Conservation (phyloP, 30 jellyfish, hydroid and myxozoan species). For the Sanderia malayensis region DNA sequence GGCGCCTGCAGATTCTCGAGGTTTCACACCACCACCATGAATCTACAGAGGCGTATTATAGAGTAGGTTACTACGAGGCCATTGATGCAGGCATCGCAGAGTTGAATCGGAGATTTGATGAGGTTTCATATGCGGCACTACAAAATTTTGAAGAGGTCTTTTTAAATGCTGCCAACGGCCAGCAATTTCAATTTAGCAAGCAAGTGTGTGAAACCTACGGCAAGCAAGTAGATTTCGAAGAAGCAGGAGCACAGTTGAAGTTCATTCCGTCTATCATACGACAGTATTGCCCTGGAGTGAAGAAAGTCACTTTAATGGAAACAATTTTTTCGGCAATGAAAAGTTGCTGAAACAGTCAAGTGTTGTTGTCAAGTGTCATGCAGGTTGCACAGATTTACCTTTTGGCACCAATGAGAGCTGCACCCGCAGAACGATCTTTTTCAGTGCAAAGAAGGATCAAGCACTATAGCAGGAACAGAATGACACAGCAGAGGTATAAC, state of each 20-base stretch:
- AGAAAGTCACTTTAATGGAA: slow-evolving; percentile 32
- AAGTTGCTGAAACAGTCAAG: neutral
- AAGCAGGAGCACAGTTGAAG: slow-evolving; percentile 21
- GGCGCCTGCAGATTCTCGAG: slow-evolving; percentile 17
- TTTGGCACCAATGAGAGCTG: slow-evolving; percentile 44
- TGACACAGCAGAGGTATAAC: slow-evolving; percentile 44
- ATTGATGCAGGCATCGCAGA: slow-evolving; percentile 35
- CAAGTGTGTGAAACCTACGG: slow-evolving; percentile 11
- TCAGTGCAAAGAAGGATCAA: slow-evolving; percentile 17
- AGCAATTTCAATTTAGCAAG: neutral
- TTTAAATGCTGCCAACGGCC: slow-evolving; percentile 31
- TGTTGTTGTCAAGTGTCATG: slow-evolving; percentile 15
- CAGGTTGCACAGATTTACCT: slow-evolving; percentile 26
- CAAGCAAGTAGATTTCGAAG: slow-evolving; percentile 10
- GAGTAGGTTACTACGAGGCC: slow-evolving; percentile 13
- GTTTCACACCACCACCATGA: slow-evolving; percentile 10
- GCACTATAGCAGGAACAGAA: slow-evolving; percentile 3
- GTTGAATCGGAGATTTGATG: slow-evolving; percentile 25
- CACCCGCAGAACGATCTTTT: slow-evolving; percentile 35
- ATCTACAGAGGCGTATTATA: slow-evolving; percentile 13
- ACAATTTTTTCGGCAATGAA: slow-evolving; percentile 1
- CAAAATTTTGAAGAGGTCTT: slow-evolving; percentile 32
- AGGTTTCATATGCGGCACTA: slow-evolving; percentile 28
- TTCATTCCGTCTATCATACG: slow-evolving; percentile 3
- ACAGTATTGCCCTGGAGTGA: slow-evolving; percentile 15